phyloP scores from a whole-genome alignment of 2,888 invertebrate species.

The Limenitis camilla region DNA sequence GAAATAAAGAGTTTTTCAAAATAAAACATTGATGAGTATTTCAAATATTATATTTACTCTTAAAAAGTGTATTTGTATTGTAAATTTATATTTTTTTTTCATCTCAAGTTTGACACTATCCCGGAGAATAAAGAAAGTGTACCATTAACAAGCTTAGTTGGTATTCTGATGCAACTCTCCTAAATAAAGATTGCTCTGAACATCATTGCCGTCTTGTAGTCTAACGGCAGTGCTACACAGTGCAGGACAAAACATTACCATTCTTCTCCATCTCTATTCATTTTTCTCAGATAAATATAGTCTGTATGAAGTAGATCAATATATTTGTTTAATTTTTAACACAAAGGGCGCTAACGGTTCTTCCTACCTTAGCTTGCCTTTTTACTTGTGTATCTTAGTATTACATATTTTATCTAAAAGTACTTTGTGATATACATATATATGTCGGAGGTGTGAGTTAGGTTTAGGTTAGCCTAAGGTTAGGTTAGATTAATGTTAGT shows the following conservation, averaged over 20 bases:
- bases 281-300: not conserved
- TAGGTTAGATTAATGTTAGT: too few relatives aligned
- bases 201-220: slow-evolving; percentile 34
- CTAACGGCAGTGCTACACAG: slow-evolving; percentile 34
- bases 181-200: slow-evolving; percentile 35
- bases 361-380: too few relatives aligned
- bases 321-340: too few relatives aligned
- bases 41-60: too few relatives aligned
- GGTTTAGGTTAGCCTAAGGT: too few relatives aligned
- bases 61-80: not conserved
- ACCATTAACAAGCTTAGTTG: slow-evolving; percentile 35
- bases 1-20: too few relatives aligned
- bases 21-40: too few relatives aligned
- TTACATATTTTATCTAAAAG: too few relatives aligned
- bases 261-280: not conserved
- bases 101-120: not conserved
- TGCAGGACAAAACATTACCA: slow-evolving; percentile 31
- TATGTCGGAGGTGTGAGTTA: too few relatives aligned
- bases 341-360: too few relatives aligned
- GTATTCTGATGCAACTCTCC: slow-evolving; percentile 56
- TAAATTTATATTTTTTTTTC: not conserved
- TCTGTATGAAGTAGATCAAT: not conserved
- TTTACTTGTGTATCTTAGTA: too few relatives aligned
- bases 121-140: slow-evolving; percentile 50
- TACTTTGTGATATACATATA: too few relatives aligned